Evolutionary conservation across 1,140 invertebrate species (phyloP), one percentile per base, ranked within the genome.

Genomic region (Pseudomyrmex sp.): DNA sequence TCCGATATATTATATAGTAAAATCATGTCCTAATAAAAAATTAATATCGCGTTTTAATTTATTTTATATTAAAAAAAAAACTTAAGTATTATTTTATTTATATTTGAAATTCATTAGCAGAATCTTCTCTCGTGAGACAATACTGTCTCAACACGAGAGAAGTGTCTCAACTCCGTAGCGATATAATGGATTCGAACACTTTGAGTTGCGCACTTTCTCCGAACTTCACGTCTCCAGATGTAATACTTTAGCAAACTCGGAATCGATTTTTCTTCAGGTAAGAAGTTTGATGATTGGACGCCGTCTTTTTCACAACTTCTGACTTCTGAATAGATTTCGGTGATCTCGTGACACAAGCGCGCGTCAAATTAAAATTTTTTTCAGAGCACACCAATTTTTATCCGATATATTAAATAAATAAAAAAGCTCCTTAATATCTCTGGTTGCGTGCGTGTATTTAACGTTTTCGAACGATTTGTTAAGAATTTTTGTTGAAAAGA

Each of bases 141-240:
- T 7, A 62, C 23, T 18, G 18, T 18, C 18, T 18, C 18, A 18
- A 18, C 18, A 18, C 18, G 18, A 18, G 18, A 18, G 18, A 18
- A 18, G 13, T 62, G n/a, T 50, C 13, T 23, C 10, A 68, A 20
- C 10, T 68, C 12, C 2, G 12, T 66, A 50, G 9, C 10, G 20
- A 68, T 68, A 52, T 50, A 68, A 65, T 65, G 44, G 13, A 26
- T 5, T 63, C 23, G 2, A 13, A 23, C 46, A 50, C 18, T 68
- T 23, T 23, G 18, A 74, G 12, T 61, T 74, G 13, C n/a, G n/a
- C 15, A 58, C 48, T 72, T 72, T 56, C 20, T 58, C 5, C 56
- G 23, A 56, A 72, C 12, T 58, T 23, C 35, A 35, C 35, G 35
- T 35, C 35, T 18, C 8, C 26, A 1, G 48, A 35, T 23, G 44